phyloP scores from a whole-genome alignment of 1,140 invertebrate genomes.

The Homalodisca vitripennis region DNA sequence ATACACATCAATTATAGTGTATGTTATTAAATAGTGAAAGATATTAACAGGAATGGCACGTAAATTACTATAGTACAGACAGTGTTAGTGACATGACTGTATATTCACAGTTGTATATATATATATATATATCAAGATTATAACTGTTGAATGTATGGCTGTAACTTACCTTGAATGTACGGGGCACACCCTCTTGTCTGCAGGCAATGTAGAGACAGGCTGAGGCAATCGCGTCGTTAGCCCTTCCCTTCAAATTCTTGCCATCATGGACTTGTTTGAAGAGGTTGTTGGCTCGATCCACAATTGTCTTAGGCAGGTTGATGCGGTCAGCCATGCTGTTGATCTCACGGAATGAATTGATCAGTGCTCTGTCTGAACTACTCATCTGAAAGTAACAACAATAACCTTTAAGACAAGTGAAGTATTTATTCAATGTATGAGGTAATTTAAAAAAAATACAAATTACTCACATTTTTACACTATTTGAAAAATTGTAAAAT shows the following conservation, averaged over 20 bases:
- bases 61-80: too few species aligned
- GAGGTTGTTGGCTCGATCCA: constrained; percentile 92
- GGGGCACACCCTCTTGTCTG: constrained; percentile 95
- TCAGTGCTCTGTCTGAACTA: constrained; percentile 89
- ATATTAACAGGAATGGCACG: too few species aligned
- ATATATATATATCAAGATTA: too few species aligned
- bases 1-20: too few species aligned
- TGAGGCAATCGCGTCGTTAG: constrained; percentile 96
- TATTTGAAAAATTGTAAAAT: neutral
- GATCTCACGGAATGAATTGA: constrained; percentile 96
- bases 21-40: too few species aligned
- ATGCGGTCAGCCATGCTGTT: constrained; percentile 97
- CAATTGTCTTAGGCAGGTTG: constrained; percentile 92
- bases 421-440: neutral
- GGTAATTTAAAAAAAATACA: neutral
- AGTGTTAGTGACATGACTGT: too few species aligned
- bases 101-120: too few species aligned
- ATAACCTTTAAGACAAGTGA: neutral
- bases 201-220: constrained; percentile 99
- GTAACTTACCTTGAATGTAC: constrained; percentile 85
- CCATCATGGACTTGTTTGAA: constrained; percentile 99
- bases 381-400: constrained; percentile 63
- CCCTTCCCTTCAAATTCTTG: constrained; percentile 87
- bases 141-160: too few species aligned
- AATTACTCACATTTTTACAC: constrained; percentile 12